These are phyloP conservation scores for Achlya flavicornis DNA, from an alignment of 2,888 invertebrate species.

Conservation along the genomic window DNA sequence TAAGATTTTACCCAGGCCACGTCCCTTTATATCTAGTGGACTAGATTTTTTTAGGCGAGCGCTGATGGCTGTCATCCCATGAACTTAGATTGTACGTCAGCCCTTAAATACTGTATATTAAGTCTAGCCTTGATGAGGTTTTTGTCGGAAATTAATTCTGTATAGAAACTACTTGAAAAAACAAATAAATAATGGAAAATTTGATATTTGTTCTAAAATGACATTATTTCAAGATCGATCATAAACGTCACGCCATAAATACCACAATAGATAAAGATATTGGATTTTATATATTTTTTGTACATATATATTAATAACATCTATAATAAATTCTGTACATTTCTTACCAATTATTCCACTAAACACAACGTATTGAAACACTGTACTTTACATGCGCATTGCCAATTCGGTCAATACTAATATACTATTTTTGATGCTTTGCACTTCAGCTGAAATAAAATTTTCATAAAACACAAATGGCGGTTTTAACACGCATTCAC, in stretches of 20 bases:
- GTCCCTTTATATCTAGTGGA: no score
- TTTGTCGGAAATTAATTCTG: no score
- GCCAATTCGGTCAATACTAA: conserved; percentile 56
- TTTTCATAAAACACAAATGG: conserved; percentile 55
- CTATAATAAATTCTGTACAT: conserved; percentile 59
- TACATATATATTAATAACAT: conserved; percentile 36
- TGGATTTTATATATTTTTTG: conserved; percentile 23
- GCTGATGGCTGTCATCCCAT: no score
- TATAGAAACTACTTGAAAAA: no score
- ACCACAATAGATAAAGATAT: conserved; percentile 8
- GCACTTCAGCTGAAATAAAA: conserved; percentile 66
- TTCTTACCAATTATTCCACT: conserved; percentile 71
- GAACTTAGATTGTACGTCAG: no score
- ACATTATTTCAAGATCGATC: no score
- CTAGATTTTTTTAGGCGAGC: no score
- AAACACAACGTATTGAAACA: conserved; percentile 54
- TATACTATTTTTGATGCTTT: conserved; percentile 44
- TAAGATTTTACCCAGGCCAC: no score
- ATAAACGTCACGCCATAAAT: background rate
- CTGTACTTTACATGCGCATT: conserved; percentile 41
- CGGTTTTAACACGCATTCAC: conserved; percentile 39
- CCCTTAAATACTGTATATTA: no score
- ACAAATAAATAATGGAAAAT: no score
- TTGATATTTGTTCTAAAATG: no score
- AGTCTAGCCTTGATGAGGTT: no score